These are phyloP conservation scores for Hystrix brachyura DNA, from an alignment of 2,113 vertebrate species.

Conservation along the genomic window DNA sequence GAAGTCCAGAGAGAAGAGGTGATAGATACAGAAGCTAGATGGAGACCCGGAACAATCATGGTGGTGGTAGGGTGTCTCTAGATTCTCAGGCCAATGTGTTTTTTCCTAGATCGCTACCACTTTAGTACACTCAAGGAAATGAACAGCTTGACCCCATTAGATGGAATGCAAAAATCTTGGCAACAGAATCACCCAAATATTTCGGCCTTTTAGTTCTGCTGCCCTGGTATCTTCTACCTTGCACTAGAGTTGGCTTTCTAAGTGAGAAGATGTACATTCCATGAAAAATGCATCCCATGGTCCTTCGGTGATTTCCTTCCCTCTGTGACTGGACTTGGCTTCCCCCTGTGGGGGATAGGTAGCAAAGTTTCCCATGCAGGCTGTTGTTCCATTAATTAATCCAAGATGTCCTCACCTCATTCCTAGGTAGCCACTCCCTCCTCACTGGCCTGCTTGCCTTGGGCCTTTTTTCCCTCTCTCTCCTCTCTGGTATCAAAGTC, in stretches of 20 bases:
- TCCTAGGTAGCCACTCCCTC: neutral
- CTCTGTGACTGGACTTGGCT: neutral
- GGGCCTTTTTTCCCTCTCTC: accelerated
- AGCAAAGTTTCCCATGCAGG: neutral
- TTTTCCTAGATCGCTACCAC: neutral
- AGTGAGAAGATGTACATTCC: neutral
- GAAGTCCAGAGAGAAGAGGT: neutral
- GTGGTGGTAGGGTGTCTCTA: neutral
- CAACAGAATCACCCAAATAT: neutral
- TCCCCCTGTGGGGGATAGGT: neutral
- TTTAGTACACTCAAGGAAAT: neutral
- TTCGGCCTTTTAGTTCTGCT: neutral
- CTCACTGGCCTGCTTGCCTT: neutral
- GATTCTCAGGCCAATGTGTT: neutral
- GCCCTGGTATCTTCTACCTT: neutral
- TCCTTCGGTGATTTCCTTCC: neutral
- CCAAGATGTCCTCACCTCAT: neutral
- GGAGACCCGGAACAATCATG: neutral
- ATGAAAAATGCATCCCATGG: accelerated
- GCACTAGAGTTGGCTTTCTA: neutral
- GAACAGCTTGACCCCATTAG: neutral
- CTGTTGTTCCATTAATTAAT: too few relatives aligned
- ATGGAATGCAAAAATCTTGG: neutral
- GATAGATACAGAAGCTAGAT: neutral
- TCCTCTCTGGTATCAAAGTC: accelerated